These are phyloP conservation scores for Zaprionus camerounensis DNA, from an alignment of 1,140 invertebrate species.

Conservation along the genomic window DNA sequence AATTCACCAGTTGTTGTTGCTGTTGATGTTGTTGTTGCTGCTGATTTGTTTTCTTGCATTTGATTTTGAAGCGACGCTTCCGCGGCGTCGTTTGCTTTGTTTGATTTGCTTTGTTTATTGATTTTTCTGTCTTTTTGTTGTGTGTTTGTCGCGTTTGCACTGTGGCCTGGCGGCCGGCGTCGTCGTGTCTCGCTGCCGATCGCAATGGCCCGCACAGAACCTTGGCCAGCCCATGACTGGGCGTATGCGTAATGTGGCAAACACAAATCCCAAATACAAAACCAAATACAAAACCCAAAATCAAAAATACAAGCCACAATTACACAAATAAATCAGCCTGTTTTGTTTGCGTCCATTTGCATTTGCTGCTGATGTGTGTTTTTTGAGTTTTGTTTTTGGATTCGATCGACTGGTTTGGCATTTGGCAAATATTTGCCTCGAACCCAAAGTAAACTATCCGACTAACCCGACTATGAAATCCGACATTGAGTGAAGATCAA, in stretches of 20 bases:
- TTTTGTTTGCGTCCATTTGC: slow-evolving; percentile 13
- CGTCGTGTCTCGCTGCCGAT: slow-evolving; percentile 25
- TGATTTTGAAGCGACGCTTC: slow-evolving; percentile 22
- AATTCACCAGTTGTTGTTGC: not conserved
- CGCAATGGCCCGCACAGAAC: slow-evolving; percentile 25
- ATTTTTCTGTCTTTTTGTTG: slow-evolving; percentile 17
- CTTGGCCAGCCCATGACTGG: slow-evolving; percentile 20
- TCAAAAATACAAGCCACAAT: slow-evolving; percentile 10
- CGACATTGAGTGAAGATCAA: slow-evolving; percentile 29
- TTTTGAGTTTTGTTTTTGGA: not conserved
- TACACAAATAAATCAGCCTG: slow-evolving; percentile 28
- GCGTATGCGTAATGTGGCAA: slow-evolving; percentile 24
- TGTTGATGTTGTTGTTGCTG: slow-evolving; percentile 16
- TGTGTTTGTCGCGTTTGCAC: slow-evolving; percentile 7
- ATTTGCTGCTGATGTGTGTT: not conserved
- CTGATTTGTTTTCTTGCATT: slow-evolving; percentile 16
- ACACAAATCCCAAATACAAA: not conserved
- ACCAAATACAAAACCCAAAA: not conserved
- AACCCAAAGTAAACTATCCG: slow-evolving; percentile 10
- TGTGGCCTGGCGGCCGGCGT: slow-evolving; percentile 25
- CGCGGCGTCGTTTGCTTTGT: slow-evolving; percentile 30
- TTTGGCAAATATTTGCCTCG: slow-evolving; percentile 32
- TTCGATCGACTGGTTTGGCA: slow-evolving; percentile 28
- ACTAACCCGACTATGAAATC: not conserved
- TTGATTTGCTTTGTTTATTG: slow-evolving; percentile 27